phyloP scores from a whole-genome alignment of 2,113 vertebrate genomes.

The Grammomys dolichurus region DNA sequence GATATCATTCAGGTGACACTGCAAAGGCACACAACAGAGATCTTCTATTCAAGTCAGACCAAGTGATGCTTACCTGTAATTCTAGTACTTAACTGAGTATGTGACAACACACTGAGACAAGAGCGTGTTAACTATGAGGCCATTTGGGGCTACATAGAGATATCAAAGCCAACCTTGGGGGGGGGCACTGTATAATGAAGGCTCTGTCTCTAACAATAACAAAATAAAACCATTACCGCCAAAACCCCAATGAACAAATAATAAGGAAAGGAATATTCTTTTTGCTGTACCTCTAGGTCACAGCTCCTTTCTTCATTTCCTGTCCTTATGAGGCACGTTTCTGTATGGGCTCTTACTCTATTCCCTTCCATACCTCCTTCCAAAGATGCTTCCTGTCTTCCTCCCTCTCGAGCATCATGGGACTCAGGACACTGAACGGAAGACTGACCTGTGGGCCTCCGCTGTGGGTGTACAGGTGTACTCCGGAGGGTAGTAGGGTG shows the following conservation, averaged over 20 bases:
- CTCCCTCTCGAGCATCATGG: background rate
- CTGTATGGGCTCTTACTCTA: rapidly evolving
- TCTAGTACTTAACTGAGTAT: background rate
- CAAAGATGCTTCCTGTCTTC: background rate
- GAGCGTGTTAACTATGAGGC: background rate
- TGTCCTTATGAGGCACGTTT: no score
- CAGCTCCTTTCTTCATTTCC: background rate
- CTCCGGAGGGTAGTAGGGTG: slow-evolving; percentile 98
- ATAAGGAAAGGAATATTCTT: background rate
- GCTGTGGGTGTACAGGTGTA: slow-evolving; percentile 95
- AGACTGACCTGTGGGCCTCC: slow-evolving; percentile 92
- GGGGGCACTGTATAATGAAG: background rate
- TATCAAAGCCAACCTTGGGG: background rate
- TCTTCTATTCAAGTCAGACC: background rate
- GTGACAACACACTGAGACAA: background rate
- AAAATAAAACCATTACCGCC: background rate
- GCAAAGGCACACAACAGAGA: background rate
- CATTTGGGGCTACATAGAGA: background rate
- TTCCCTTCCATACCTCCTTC: background rate
- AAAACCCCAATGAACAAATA: background rate
- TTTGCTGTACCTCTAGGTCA: background rate
- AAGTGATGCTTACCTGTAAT: background rate
- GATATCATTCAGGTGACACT: background rate
- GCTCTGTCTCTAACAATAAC: background rate
- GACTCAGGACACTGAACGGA: background rate